Percentiles rank a stretch among this genome's conserved stretches.
These are phyloP conservation scores for Zaprionus davidi DNA, from an alignment of 1,140 invertebrate genomes.

Conservation along the genomic window DNA sequence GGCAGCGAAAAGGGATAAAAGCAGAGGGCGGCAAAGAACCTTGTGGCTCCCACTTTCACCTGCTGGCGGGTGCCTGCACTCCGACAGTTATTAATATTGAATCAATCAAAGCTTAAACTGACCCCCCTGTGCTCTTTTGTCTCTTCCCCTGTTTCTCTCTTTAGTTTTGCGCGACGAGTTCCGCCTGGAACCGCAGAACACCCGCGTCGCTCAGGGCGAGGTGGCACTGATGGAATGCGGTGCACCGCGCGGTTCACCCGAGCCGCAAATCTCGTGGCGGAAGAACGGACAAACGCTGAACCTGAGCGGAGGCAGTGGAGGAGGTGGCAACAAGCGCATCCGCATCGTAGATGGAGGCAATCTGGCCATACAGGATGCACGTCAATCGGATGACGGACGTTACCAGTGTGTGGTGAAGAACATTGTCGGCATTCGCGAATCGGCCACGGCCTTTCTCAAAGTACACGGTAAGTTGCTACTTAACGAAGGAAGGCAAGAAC, in stretches of 20 bases:
- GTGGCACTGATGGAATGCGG: constrained; percentile 93
- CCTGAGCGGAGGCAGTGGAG: constrained; percentile 84
- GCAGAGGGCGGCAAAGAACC: constrained; percentile 20
- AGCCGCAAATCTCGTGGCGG: constrained; percentile 92
- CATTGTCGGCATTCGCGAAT: constrained; percentile 91
- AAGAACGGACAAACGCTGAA: constrained; percentile 92
- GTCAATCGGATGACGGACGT: constrained; percentile 91
- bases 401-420: constrained; percentile 95
- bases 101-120: constrained; percentile 75
- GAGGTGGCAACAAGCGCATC: constrained; percentile 85
- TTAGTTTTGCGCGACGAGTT: constrained; percentile 93
- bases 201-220: constrained; percentile 92
- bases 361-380: constrained; percentile 92
- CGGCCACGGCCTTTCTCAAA: constrained; percentile 89
- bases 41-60: neutral
- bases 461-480: constrained; percentile 89
- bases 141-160: neutral
- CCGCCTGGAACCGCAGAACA: constrained; percentile 90
- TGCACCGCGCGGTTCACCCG: constrained; percentile 93
- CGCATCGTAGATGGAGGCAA: constrained; percentile 92
- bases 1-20: constrained; percentile 34
- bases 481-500: neutral
- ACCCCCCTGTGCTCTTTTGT: constrained; percentile 13
- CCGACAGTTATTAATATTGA: constrained; percentile 81
- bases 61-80: constrained; percentile 19